Conservation (phyloP, 2,797 vertebrate species). For the Acridotheres tristis region DNA sequence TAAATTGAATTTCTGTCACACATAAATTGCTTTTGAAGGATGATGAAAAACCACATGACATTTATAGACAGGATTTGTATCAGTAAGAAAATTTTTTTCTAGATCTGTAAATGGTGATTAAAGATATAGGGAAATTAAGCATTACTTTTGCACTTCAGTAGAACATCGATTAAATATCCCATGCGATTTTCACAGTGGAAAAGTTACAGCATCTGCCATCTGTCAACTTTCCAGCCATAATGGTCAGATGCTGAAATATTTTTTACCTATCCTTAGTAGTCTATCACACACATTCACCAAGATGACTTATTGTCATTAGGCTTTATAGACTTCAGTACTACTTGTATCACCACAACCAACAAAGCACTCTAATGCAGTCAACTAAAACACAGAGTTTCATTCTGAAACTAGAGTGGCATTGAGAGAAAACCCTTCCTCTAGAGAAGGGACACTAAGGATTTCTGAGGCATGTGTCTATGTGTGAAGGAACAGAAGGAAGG, state of each 20-base stretch:
- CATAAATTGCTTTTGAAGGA: background rate
- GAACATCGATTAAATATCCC: background rate
- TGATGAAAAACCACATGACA: background rate
- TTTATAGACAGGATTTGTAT: background rate
- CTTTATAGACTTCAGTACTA: background rate
- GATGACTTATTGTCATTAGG: background rate
- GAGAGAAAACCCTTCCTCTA: background rate
- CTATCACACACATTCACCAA: background rate
- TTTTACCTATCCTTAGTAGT: background rate
- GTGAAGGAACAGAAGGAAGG: background rate
- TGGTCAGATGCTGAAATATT: background rate
- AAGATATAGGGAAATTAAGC: background rate
- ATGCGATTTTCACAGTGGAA: background rate
- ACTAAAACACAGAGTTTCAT: background rate
- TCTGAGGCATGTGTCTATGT: accelerated
- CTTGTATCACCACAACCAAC: background rate
- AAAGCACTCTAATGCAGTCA: background rate
- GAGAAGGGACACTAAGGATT: background rate
- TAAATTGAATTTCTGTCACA: background rate
- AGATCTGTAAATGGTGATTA: background rate
- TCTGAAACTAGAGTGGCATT: background rate
- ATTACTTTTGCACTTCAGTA: background rate
- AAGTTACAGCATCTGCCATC: background rate
- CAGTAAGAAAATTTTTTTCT: background rate
- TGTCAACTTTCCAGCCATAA: background rate